A percentile compares a stretch with the other conserved stretches of the same genome.
These are phyloP conservation scores for Phylloscopus trochiloides DNA, from an alignment of 2,113 vertebrate genomes.

Conservation along the genomic window DNA sequence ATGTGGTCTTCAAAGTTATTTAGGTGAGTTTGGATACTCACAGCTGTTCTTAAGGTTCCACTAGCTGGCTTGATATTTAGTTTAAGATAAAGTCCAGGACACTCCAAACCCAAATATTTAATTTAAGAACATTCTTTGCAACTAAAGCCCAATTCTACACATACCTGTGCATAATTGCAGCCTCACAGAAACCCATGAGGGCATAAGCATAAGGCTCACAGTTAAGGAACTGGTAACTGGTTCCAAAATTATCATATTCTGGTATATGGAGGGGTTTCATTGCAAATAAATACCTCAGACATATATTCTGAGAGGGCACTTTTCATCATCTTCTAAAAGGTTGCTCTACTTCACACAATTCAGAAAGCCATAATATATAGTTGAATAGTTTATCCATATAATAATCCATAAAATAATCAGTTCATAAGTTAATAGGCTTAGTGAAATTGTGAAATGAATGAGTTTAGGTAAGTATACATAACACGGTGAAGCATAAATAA, in stretches of 20 bases:
- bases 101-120: neutral
- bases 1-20: neutral
- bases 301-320: neutral
- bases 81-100: neutral
- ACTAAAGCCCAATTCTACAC: neutral
- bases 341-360: neutral
- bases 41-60: neutral
- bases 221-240: neutral
- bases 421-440: neutral
- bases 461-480: neutral
- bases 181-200: neutral
- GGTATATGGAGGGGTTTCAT: neutral
- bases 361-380: neutral
- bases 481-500: neutral
- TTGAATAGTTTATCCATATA: neutral
- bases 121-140: neutral
- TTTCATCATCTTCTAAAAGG: neutral
- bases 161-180: neutral
- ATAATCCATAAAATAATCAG: neutral
- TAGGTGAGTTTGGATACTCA: neutral
- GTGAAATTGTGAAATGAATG: neutral
- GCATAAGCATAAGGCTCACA: neutral
- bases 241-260: neutral
- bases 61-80: neutral
- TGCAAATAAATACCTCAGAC: neutral